Conservation (phyloP, 2,797 vertebrate genomes). For the Anabacerthia variegaticeps region DNA sequence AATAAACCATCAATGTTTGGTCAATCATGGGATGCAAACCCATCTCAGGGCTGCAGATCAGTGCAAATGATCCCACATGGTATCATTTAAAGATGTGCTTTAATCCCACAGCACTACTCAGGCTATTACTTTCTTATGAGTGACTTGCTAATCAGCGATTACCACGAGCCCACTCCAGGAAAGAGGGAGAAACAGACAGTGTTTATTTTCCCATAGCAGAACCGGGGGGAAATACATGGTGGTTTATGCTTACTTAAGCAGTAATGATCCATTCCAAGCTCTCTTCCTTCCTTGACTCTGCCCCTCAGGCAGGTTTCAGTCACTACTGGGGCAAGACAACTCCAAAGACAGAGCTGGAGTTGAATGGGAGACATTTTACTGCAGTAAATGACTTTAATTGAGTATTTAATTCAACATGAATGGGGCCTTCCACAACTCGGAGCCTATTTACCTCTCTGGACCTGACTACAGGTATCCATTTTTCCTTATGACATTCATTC, state of each 20-base stretch:
- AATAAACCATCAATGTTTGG: slow-evolving; percentile 29
- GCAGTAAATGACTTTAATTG: background rate
- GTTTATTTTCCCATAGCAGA: slow-evolving; percentile 35
- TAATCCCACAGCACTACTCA: slow-evolving; percentile 34
- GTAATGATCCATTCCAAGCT: background rate
- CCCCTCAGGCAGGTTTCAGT: background rate
- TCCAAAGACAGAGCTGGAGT: background rate
- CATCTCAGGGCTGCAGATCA: slow-evolving; percentile 2
- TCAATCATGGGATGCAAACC: slow-evolving; percentile 5
- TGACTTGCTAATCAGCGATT: slow-evolving; percentile 22
- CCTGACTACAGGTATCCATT: background rate
- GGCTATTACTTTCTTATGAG: slow-evolving; percentile 28
- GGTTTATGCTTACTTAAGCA: slow-evolving; percentile 29
- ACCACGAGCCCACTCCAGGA: background rate
- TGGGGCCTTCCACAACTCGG: background rate
- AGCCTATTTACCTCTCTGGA: background rate
- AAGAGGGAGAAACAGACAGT: slow-evolving; percentile 9
- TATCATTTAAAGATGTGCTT: background rate
- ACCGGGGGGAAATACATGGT: background rate
- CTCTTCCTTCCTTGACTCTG: background rate
- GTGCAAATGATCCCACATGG: background rate
- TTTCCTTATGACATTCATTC: background rate
- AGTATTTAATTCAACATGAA: background rate
- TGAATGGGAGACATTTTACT: background rate
- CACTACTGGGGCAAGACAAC: background rate